Percentiles rank a stretch among this genome's conserved stretches.
Evolutionary conservation across 30 jellyfish, hydroid and myxozoan genomes (phyloP).

Genomic region (Phacellophora camtschatica): DNA sequence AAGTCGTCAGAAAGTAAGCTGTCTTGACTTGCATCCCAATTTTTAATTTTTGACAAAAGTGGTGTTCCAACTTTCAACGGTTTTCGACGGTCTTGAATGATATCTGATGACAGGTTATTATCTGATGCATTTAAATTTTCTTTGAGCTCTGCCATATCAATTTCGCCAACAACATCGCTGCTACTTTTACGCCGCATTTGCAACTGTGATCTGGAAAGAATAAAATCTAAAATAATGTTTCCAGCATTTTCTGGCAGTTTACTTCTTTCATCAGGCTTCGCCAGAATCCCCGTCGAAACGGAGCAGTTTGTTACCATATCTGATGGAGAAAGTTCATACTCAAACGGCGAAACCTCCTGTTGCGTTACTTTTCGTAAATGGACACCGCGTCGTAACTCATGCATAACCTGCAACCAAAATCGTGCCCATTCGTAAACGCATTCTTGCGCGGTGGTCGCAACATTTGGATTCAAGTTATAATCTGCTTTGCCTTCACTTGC

Average conservation of each 20-base stretch:
- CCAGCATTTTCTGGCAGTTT: conserved; percentile 67
- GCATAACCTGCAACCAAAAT: conserved; percentile 89
- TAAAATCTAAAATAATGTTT: conserved; percentile 45
- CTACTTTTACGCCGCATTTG: neutral
- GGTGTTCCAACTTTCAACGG: conserved; percentile 48
- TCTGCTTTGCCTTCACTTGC: conserved; percentile 34
- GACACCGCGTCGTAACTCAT: conserved; percentile 79
- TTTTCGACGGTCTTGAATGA: conserved; percentile 11
- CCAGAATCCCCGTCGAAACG: neutral
- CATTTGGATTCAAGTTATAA: conserved; percentile 40
- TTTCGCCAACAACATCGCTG: neutral
- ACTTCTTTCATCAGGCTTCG: conserved; percentile 2
- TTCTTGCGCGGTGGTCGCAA: conserved; percentile 62
- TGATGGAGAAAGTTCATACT: conserved; percentile 51
- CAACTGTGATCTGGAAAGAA: conserved; percentile 22
- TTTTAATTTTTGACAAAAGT: conserved; percentile 11
- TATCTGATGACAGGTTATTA: neutral
- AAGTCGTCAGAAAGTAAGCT: conserved; percentile 44
- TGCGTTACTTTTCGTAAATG: conserved; percentile 54
- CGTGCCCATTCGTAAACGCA: conserved; percentile 92
- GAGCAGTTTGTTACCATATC: conserved; percentile 23
- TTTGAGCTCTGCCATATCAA: neutral
- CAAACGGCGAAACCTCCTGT: conserved; percentile 14
- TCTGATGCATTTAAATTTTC: neutral
- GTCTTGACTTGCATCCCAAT: conserved; percentile 62